Conservation (phyloP, 2,888 invertebrate species). For the Drosophila colorata region DNA sequence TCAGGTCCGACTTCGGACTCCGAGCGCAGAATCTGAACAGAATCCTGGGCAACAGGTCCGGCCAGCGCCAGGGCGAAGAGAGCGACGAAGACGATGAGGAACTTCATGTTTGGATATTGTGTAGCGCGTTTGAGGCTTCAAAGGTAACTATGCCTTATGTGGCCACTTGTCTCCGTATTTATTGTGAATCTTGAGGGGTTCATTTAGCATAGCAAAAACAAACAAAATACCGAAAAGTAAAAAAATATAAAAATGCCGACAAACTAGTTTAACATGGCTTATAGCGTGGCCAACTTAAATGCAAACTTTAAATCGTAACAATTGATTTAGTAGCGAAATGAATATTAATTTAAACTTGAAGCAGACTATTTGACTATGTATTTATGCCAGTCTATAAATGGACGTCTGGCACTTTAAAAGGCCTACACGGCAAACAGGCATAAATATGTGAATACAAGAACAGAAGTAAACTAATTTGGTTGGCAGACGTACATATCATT, state of each 20-base stretch:
- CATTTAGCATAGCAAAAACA: constrained; percentile 26
- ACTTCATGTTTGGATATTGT: constrained; percentile 67
- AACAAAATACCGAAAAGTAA: constrained; percentile 13
- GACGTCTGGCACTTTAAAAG: constrained; percentile 1
- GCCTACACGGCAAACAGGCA: constrained; percentile 3
- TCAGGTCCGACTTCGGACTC: constrained; percentile 84
- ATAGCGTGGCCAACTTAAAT: constrained; percentile 21
- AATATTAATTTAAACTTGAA: constrained; percentile 46
- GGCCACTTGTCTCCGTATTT: constrained; percentile 35
- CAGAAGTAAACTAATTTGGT: background rate
- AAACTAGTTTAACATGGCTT: constrained; percentile 32
- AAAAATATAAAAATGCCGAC: constrained; percentile 27
- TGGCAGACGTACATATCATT: background rate
- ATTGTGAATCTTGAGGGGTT: constrained; percentile 23
- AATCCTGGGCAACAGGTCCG: constrained; percentile 47
- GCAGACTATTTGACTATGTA: constrained; percentile 7
- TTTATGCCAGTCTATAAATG: constrained; percentile 17
- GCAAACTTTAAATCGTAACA: constrained; percentile 17
- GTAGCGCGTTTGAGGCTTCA: constrained; percentile 51
- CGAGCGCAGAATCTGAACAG: constrained; percentile 9
- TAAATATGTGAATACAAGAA: background rate
- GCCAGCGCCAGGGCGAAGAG: constrained; percentile 75
- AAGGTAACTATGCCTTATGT: constrained; percentile 49
- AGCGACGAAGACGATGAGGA: constrained; percentile 75
- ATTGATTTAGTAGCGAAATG: constrained; percentile 29